phyloP scores from a whole-genome alignment of 2,113 vertebrate genomes.

The Sceloporus tristichus region DNA sequence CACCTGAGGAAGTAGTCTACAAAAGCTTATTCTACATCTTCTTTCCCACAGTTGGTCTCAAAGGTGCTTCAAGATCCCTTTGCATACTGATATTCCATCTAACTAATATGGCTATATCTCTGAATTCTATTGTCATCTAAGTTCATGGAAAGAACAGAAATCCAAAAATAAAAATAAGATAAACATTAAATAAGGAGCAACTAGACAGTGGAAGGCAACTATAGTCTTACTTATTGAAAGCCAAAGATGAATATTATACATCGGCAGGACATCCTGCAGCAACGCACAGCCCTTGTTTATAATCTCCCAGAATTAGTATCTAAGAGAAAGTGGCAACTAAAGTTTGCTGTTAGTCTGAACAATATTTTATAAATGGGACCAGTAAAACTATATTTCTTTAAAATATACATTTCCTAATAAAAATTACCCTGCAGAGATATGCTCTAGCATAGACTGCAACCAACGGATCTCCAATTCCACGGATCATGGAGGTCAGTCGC shows the following conservation, averaged over 20 bases:
- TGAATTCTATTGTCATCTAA: too few relatives aligned
- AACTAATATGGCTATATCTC: too few relatives aligned
- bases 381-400: neutral
- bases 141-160: neutral
- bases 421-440: slow-evolving; percentile 94
- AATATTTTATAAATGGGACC: neutral
- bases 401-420: neutral
- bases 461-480: slow-evolving; percentile 95
- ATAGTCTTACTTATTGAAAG: neutral
- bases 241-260: neutral
- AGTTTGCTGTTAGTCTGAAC: neutral
- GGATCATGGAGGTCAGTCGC: slow-evolving; percentile 90
- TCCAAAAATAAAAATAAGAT: neutral
- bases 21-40: too few relatives aligned
- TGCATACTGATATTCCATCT: too few relatives aligned
- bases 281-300: neutral
- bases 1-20: too few relatives aligned
- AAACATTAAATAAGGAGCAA: neutral
- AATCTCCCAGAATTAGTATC: neutral
- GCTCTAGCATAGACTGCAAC: slow-evolving; percentile 96
- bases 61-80: too few relatives aligned
- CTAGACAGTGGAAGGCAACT: too few relatives aligned
- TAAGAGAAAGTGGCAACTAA: slow-evolving; percentile 4
- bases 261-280: neutral
- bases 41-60: too few relatives aligned